A percentile compares a stretch with the other conserved stretches of the same genome.
phyloP scores from a whole-genome alignment of 2,888 invertebrate species.

The Automeris io region DNA sequence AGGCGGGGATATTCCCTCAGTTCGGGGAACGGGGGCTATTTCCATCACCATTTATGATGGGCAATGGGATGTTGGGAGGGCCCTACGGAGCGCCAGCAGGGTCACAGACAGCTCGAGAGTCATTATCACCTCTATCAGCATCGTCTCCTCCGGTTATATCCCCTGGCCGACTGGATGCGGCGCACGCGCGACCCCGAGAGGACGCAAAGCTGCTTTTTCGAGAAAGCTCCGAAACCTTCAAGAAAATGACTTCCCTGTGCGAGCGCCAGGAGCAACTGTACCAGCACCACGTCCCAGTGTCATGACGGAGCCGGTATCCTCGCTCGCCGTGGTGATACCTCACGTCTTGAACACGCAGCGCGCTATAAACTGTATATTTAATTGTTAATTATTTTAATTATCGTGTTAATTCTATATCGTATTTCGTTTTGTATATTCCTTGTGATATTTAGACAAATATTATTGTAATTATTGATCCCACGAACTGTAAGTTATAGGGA shows the following conservation, averaged over 20 bases:
- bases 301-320: conserved; percentile 63
- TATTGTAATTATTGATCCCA: conserved; percentile 69
- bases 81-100: conserved; percentile 60
- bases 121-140: conserved; percentile 66
- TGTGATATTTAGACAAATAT: conserved; percentile 77
- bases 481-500: conserved; percentile 74
- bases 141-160: conserved; percentile 70
- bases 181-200: conserved; percentile 59
- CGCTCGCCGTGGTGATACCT: conserved; percentile 64
- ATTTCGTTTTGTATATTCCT: conserved; percentile 76
- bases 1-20: conserved; percentile 63
- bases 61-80: conserved; percentile 51
- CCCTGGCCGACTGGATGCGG: conserved; percentile 64
- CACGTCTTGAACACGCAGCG: conserved; percentile 36
- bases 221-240: conserved; percentile 69
- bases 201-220: conserved; percentile 74
- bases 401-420: conserved; percentile 73
- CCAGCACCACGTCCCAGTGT: conserved; percentile 74
- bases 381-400: conserved; percentile 75
- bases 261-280: conserved; percentile 73
- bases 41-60: conserved; percentile 63
- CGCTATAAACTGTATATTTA: conserved; percentile 65
- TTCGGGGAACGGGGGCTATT: conserved; percentile 62
- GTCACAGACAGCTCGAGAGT: conserved; percentile 60
- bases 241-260: conserved; percentile 73